phyloP scores from a whole-genome alignment of 2,888 invertebrate genomes.

The Dyspetes luteomarginatus region DNA sequence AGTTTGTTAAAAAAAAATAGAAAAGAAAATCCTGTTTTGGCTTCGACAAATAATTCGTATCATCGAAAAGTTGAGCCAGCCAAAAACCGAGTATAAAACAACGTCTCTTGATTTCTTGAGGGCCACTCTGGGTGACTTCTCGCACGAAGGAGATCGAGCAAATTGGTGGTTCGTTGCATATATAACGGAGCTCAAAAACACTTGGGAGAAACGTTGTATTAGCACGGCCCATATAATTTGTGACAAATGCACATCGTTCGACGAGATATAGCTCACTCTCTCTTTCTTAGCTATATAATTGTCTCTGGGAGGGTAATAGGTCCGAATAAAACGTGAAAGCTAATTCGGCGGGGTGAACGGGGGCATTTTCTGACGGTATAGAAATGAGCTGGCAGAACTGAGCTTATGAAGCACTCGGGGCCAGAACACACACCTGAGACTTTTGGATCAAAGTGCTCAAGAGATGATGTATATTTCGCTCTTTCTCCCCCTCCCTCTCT shows the following conservation, averaged over 20 bases:
- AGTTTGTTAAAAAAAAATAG: neutral
- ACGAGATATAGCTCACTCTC: slow-evolving; percentile 22
- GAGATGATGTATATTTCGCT: slow-evolving; percentile 9
- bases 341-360: slow-evolving; percentile 6
- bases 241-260: slow-evolving; percentile 52
- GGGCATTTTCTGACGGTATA: slow-evolving; percentile 24
- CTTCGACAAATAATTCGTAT: slow-evolving; percentile 20
- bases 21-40: neutral
- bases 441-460: slow-evolving; percentile 66
- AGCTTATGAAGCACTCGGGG: slow-evolving; percentile 72
- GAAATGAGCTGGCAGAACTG: slow-evolving; percentile 69
- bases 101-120: slow-evolving; percentile 13
- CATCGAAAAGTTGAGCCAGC: slow-evolving; percentile 21
- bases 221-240: slow-evolving; percentile 62
- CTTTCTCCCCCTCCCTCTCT: neutral
- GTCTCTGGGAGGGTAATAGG: slow-evolving; percentile 18
- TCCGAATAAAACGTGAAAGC: slow-evolving; percentile 54
- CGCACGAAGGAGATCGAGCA: slow-evolving; percentile 36
- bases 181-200: slow-evolving; percentile 2
- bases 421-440: slow-evolving; percentile 70
- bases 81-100: slow-evolving; percentile 53
- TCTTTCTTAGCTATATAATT: neutral
- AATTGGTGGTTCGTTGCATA: slow-evolving; percentile 47
- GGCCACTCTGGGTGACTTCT: slow-evolving; percentile 7
- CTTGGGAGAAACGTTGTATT: slow-evolving; percentile 59